Base-by-base conservation (phyloP, 2,888 invertebrate genomes). In the Agrotis segetum region DNA sequence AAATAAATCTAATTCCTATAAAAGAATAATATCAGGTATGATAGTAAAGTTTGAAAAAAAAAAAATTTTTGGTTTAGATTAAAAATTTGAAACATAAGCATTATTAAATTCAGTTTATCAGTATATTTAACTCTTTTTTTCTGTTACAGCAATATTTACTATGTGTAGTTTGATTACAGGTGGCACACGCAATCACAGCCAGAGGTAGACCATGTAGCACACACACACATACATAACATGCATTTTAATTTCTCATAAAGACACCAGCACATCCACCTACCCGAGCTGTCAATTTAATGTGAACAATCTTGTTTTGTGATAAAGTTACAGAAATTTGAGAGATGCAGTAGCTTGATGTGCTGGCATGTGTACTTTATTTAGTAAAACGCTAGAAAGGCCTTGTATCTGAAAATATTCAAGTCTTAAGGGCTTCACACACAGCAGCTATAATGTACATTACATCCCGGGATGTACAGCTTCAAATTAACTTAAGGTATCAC, bases 91-190 rank as follows among this genome's bases (percentile, higher is more conserved):
- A 14, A 19, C 13, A 49, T 3, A 34, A 14, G 3, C 11, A 46
- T 46, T 46, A 46, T 29, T 29, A 44, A 21, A 50, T 19, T 70
- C 14, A 24, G 21, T 50, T 50, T 13, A 61, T 55, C 16, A 58
- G 34, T 29, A 70, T 55, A 71, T 52, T 79, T 58, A 80, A 69
- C 70, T n/a, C 62, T 50, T 61, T 67, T 79, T 77, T 79, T 84
- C 74, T 83, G 74, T 84, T 85, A 49, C 84, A 83, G 80, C 72
- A 34, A 56, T 78, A 80, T 83, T 83, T 83, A 84, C 79, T 82
- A 77, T 83, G 68, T 87, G 79, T 87, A 89, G 88, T 91, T 88
- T 91, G 85, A 81, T 92, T 90, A 84, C 92, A 92, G 92, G 90
- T 88, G 87, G 87, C 84, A 87, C 86, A 85, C 77, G 76, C 84